Conservation (phyloP, 2,888 invertebrate species). For the Drosophila subquinaria region DNA sequence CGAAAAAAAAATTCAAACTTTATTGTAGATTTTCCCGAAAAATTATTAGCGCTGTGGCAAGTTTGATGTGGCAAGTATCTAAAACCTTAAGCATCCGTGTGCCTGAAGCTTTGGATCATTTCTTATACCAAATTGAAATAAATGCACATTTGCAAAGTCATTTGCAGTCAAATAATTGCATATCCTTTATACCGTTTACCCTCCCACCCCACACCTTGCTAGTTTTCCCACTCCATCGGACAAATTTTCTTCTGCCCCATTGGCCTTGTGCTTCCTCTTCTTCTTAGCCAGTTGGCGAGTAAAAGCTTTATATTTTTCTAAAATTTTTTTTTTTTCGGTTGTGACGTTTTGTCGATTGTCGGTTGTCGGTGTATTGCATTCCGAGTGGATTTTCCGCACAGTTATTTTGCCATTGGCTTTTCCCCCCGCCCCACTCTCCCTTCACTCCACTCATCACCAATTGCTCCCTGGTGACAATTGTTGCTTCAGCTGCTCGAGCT, state of each 20-base stretch:
- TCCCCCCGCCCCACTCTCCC: constrained; percentile 3
- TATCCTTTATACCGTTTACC: background rate
- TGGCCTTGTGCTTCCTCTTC: background rate
- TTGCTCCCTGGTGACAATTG: constrained; percentile 62
- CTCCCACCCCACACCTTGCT: background rate
- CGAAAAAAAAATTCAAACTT: too few relatives aligned
- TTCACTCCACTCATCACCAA: background rate
- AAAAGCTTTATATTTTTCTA: constrained; percentile 59
- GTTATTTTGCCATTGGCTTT: constrained; percentile 62
- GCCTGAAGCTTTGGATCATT: constrained; percentile 16
- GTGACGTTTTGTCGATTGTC: constrained; percentile 20
- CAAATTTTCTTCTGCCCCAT: background rate
- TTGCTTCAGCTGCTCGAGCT: constrained; percentile 64
- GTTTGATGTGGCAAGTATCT: constrained; percentile 12
- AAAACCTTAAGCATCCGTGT: constrained; percentile 1
- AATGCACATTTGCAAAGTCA: constrained; percentile 73
- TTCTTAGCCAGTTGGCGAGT: constrained; percentile 19
- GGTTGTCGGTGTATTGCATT: constrained; percentile 16
- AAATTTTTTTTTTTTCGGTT: constrained; percentile 41
- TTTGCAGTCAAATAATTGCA: constrained; percentile 67
- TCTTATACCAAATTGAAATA: constrained; percentile 62
- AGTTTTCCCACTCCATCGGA: background rate
- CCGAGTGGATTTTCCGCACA: constrained; percentile 64
- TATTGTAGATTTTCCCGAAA: too few relatives aligned
- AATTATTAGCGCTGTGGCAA: constrained; percentile 33